These are phyloP conservation scores for Oceanodroma tethys DNA, from an alignment of 2,113 vertebrate genomes.

Conservation along the genomic window DNA sequence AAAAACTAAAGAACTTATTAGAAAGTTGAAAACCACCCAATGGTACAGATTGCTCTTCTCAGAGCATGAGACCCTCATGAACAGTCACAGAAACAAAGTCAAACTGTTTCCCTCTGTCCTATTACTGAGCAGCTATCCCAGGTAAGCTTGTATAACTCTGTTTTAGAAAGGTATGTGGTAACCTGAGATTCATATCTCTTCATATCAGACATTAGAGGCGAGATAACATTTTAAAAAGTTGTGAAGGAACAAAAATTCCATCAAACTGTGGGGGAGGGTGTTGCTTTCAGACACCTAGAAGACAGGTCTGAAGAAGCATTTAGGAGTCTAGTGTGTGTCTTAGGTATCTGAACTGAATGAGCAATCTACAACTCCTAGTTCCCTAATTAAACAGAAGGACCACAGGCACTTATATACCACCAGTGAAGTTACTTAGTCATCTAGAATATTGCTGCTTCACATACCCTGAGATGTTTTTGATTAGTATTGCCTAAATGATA, in stretches of 20 bases:
- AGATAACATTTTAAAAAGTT: background rate
- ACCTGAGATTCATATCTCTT: background rate
- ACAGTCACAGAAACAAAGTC: background rate
- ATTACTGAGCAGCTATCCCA: background rate
- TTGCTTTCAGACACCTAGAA: background rate
- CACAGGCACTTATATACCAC: background rate
- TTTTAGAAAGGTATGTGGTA: background rate
- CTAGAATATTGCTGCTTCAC: background rate
- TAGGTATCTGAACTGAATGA: background rate
- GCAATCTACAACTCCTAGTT: background rate
- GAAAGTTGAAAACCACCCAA: background rate
- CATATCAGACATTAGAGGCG: background rate
- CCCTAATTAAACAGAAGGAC: background rate
- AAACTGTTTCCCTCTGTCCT: background rate
- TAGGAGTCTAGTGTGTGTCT: background rate
- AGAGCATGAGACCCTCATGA: background rate
- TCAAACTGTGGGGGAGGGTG: fast-evolving
- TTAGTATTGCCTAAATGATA: background rate
- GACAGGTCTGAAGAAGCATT: background rate
- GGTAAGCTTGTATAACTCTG: background rate
- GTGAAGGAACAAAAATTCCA: background rate
- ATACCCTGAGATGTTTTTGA: background rate
- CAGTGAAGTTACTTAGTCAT: background rate
- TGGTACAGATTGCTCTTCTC: background rate
- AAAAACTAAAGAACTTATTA: background rate